These are phyloP conservation scores for Megamerina dolium DNA, from an alignment of 2,888 invertebrate species.

Conservation along the genomic window DNA sequence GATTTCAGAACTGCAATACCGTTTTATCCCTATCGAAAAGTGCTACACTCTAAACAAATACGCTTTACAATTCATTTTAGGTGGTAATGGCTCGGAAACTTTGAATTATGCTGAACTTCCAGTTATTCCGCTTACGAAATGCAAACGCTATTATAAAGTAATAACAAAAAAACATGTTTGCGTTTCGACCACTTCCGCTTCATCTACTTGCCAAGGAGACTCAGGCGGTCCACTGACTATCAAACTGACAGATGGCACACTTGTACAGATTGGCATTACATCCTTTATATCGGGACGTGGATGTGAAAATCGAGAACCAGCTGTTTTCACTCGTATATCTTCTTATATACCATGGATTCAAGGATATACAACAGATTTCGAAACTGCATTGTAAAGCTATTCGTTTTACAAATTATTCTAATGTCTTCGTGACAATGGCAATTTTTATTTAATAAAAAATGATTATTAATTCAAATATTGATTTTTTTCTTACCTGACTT, in stretches of 20 bases:
- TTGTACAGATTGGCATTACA: conserved; percentile 31
- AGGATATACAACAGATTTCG: too few relatives aligned
- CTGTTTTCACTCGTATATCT: conserved; percentile 31
- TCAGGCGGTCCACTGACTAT: conserved; percentile 40
- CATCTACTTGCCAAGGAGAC: conserved; percentile 37
- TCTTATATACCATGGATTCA: conserved; percentile 35
- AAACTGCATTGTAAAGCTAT: too few relatives aligned
- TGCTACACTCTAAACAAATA: too few relatives aligned
- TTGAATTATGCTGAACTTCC: conserved; percentile 38
- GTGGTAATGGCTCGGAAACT: conserved; percentile 33
- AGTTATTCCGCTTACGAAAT: conserved; percentile 36
- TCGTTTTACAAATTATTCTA: too few relatives aligned
- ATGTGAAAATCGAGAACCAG: conserved; percentile 25
- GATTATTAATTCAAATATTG: too few relatives aligned
- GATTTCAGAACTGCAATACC: too few relatives aligned
- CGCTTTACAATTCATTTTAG: too few relatives aligned
- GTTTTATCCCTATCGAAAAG: too few relatives aligned
- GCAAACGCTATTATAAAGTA: conserved; percentile 28
- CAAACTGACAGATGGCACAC: conserved; percentile 6
- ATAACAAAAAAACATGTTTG: conserved; percentile 27
- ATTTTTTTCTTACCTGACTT: too few relatives aligned
- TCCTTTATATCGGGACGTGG: too few relatives aligned
- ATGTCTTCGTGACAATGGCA: too few relatives aligned
- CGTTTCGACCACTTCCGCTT: conserved; percentile 26
- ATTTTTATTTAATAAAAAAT: too few relatives aligned